A percentile compares a stretch with the other conserved stretches of the same genome.
These are phyloP conservation scores for Caretta caretta DNA, from an alignment of 2,113 vertebrate species.

Conservation along the genomic window DNA sequence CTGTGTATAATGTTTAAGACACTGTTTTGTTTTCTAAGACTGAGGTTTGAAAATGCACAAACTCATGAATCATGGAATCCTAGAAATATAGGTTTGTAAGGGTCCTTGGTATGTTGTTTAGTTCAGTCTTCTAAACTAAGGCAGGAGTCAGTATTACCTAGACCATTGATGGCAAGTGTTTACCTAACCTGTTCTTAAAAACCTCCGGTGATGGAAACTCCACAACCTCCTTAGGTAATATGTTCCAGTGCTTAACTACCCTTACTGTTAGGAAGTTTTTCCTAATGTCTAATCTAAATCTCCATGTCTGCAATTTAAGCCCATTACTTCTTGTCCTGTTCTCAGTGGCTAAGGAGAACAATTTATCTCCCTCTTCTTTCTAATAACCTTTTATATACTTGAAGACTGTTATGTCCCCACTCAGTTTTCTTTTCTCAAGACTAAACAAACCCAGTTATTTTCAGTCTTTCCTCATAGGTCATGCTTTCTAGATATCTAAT, in stretches of 20 bases:
- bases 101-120: not conserved
- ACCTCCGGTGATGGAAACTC: not conserved
- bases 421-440: not conserved
- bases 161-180: not conserved
- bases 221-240: not conserved
- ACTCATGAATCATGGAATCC: not conserved
- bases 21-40: constrained; percentile 20
- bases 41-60: constrained; percentile 1
- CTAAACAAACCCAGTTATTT: not conserved
- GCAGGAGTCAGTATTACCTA: not conserved
- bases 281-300: not conserved
- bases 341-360: not conserved
- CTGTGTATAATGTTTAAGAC: not conserved
- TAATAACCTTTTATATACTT: not conserved
- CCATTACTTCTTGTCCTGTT: not conserved
- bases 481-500: not conserved
- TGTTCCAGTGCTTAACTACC: not conserved
- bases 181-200: not conserved
- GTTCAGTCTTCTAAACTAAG: not conserved
- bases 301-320: not conserved
- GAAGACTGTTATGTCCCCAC: not conserved
- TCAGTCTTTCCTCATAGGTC: not conserved
- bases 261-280: not conserved
- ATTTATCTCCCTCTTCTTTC: not conserved
- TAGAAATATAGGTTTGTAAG: not conserved